Evolutionary conservation across 1,140 invertebrate genomes (phyloP).

Genomic region (Chlorops oryzae): DNA sequence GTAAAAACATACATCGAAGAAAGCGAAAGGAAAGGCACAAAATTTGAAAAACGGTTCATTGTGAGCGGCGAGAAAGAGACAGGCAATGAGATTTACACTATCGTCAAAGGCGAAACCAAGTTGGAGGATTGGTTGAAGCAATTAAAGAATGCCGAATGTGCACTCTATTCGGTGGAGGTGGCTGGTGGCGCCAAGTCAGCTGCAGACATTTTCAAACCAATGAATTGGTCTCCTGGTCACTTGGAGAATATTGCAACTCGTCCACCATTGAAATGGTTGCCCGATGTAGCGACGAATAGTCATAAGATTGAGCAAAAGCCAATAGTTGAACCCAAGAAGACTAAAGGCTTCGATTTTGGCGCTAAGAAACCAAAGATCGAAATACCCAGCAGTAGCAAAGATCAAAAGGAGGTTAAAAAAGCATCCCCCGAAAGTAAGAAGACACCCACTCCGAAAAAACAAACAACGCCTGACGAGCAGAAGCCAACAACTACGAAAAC

Average conservation of each 20-base stretch:
- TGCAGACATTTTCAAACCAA: conserved; percentile 31
- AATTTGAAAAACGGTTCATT: conserved; percentile 33
- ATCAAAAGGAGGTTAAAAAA: conserved; percentile 17
- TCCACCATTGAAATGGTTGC: conserved; percentile 14
- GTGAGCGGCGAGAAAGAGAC: conserved; percentile 25
- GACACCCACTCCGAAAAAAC: too few species aligned
- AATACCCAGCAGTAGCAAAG: not conserved
- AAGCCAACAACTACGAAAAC: conserved; percentile 7
- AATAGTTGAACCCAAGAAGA: not conserved
- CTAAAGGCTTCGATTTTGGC: not conserved
- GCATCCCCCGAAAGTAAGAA: conserved; percentile 21
- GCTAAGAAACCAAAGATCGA: conserved; percentile 5
- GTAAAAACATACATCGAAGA: conserved; percentile 26
- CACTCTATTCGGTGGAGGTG: conserved; percentile 37
- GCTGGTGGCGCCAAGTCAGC: conserved; percentile 34
- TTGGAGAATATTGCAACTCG: conserved; percentile 15
- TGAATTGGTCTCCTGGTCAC: conserved; percentile 19
- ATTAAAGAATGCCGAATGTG: conserved; percentile 28
- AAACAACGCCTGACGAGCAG: not conserved
- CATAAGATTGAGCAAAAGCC: not conserved
- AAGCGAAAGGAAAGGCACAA: conserved; percentile 21
- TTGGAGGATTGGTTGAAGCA: conserved; percentile 33
- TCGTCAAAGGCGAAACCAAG: conserved; percentile 31
- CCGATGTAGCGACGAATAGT: conserved; percentile 8
- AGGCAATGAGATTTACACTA: conserved; percentile 28